A percentile compares a stretch with the other conserved stretches of the same genome.
These are phyloP conservation scores for Drosophila engyochracea DNA, from an alignment of 2,888 invertebrate genomes.

Conservation along the genomic window DNA sequence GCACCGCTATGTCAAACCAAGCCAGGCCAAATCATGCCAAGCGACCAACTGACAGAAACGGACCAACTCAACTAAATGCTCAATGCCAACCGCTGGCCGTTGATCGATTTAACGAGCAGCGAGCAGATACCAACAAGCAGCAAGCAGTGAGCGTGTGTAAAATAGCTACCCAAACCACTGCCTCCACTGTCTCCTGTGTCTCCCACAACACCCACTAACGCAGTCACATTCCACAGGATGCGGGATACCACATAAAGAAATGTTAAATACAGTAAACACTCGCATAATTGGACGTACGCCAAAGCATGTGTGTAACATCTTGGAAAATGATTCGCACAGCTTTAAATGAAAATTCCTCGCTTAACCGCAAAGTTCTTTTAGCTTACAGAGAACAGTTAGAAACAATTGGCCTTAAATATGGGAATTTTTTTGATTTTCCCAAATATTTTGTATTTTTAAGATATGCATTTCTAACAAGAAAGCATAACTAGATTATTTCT, in stretches of 20 bases:
- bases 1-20: conserved; percentile 61
- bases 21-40: conserved; percentile 9
- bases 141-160: background rate
- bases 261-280: background rate
- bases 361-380: rapidly evolving
- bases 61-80: conserved; percentile 45
- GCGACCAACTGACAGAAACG: conserved; percentile 20
- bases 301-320: background rate
- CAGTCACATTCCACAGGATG: conserved; percentile 32
- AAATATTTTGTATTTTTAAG: background rate
- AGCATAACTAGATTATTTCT: background rate
- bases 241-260: conserved; percentile 22
- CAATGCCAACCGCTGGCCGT: conserved; percentile 75
- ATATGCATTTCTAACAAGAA: background rate
- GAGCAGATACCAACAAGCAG: conserved; percentile 44
- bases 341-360: background rate
- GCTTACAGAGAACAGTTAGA: background rate
- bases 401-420: background rate
- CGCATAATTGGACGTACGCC: background rate
- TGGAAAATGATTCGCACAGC: background rate
- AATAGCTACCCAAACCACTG: background rate
- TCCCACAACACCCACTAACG: background rate
- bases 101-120: conserved; percentile 76
- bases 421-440: background rate
- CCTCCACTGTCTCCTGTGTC: background rate